phyloP scores from a whole-genome alignment of 2,797 vertebrate genomes.

The Oophaga sylvatica region DNA sequence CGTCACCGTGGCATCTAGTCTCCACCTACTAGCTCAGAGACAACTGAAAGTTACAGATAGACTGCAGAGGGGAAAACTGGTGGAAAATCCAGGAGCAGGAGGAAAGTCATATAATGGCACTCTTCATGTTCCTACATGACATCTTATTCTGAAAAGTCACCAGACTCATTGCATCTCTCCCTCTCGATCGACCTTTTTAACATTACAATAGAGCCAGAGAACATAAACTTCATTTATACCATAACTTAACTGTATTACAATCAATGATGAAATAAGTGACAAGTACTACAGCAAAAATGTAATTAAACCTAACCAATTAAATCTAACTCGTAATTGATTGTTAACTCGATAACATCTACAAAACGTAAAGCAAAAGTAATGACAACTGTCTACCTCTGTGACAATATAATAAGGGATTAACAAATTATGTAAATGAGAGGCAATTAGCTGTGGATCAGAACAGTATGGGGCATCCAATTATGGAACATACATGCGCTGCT shows the following conservation, averaged over 20 bases:
- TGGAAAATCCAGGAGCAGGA: too few species aligned
- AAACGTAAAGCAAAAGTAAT: constrained; percentile 1
- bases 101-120: too few species aligned
- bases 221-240: constrained; percentile 3
- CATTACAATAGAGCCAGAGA: background rate
- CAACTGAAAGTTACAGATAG: too few species aligned
- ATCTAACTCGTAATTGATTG: constrained; percentile 13
- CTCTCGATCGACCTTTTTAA: background rate
- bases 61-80: too few species aligned
- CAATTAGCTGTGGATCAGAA: background rate
- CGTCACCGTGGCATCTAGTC: too few species aligned
- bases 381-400: background rate
- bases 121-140: too few species aligned
- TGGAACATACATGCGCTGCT: background rate
- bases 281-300: constrained; percentile 15
- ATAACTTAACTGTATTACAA: background rate
- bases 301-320: constrained; percentile 31
- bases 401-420: constrained; percentile 2
- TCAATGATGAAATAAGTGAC: constrained; percentile 2
- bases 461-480: background rate
- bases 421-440: constrained; percentile 13
- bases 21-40: too few species aligned
- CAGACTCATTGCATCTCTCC: too few species aligned
- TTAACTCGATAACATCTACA: constrained; percentile 1
- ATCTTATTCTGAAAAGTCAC: too few species aligned